Base-by-base conservation (phyloP, 30 jellyfish, hydroid and myxozoan genomes). In the Catostylus mosaicus region DNA sequence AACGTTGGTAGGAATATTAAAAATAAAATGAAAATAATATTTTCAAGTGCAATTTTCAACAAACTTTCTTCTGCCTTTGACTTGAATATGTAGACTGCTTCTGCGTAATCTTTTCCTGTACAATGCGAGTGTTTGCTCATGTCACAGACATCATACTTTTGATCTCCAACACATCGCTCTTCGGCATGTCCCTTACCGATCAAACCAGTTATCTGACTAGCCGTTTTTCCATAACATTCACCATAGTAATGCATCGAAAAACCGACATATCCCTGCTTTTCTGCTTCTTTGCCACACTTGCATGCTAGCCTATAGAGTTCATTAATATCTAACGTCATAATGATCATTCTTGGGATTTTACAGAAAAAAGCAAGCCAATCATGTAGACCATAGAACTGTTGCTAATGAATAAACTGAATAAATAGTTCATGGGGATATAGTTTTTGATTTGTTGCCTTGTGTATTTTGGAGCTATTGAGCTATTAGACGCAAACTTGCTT, bases 231-330 rank as follows among this genome's bases (percentile, higher is more conserved):
- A 40, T 50, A 81, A 30, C 84, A 66, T 81, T 69, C 84, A 7
- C 83, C 84, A 36, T 51, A 81, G 77, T 31, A 65, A 60, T 56
- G 78, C 56, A 52, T 22, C 10, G 85, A 76, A 34, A 66, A 82
- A 16, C 70, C 84, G 27, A 23, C 66, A 20, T 26, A 78, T 23
- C 72, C 70, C 48, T 29, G 3, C n/a, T 8, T 82, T 43, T 62
- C 62, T 7, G 84, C 92, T 29, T 8, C 37, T 51, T 67, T 16
- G 10, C 85, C 59, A 29, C 92, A 82, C 30, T 67, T 68, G 76
- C 92, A 82, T 18, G 92, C 92, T 23, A 82, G 70, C 1, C 92
- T 82, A 34, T 22, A 64, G 35, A 8, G n/a, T n/a, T n/a, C n/a
- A n/a, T n/a, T n/a, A n/a, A n/a, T n/a, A n/a, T n/a, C n/a, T n/a